Evolutionary conservation across 2,888 invertebrate species (phyloP), one percentile per base, ranked within the genome.

Genomic region (Mythimna lalbum): DNA sequence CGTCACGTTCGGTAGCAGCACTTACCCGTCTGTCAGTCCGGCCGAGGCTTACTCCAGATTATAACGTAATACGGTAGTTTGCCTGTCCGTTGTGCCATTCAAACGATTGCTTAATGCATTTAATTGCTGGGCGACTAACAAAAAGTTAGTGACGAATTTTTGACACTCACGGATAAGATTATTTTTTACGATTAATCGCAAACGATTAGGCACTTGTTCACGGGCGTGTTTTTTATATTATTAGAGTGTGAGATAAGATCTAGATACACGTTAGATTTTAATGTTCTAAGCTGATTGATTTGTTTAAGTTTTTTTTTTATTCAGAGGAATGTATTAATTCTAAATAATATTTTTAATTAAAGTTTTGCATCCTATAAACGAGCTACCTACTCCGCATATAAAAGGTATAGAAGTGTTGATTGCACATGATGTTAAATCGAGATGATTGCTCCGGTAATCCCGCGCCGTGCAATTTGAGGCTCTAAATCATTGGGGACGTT

Each of bases 41-140:
- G 78, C 80, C 75, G 90, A 80, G 88, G 92, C 91, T 94, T 93
- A 94, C 89, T 88, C 88, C 91, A 92, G 94, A 94, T 95, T 94
- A 95, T 89, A 95, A 95, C 95, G 95, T 95, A 95, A 95, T 92
- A 95, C 95, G 93, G 95, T 95, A 95, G 95, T 95, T 90, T 91
- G 90, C 88, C 89, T 89, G 91, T 91, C 90, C 89, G 91, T 89
- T 89, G 88, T 91, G 91, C 91, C 92, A 90, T 92, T 93, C 92
- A 90, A 90, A 84, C 85, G 88, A 85, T 93, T 93, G 90, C 93
- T 91, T 92, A 93, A 93, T 90, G 89, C 88, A 87, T 91, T 94
- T 94, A 93, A 94, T 94, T 94, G 90, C 90, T 87, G 77, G 88
- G 82, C 82, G 49, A 59, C 83, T 82, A 82, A 90, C 85, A 88